These are phyloP conservation scores for Tupaia tana DNA, from an alignment of 2,113 vertebrate genomes.

Conservation along the genomic window DNA sequence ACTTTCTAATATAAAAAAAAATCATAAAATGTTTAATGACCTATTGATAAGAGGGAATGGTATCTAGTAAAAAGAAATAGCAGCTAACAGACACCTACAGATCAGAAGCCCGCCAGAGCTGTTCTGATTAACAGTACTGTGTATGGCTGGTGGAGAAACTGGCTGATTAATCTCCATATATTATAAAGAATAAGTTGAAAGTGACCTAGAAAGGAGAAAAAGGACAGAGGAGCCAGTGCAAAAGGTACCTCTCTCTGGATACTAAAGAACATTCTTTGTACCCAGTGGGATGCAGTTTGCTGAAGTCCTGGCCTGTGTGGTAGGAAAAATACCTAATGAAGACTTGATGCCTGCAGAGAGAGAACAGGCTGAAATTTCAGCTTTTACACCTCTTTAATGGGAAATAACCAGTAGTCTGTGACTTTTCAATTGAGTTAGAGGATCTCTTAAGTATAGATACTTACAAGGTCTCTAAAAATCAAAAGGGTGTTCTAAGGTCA, in stretches of 20 bases:
- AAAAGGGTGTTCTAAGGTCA: slow-evolving; percentile 31
- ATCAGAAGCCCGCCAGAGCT: background rate
- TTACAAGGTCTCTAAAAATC: background rate
- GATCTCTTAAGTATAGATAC: background rate
- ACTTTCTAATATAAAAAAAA: slow-evolving; percentile 10
- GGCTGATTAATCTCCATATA: slow-evolving; percentile 55
- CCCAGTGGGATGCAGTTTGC: slow-evolving; percentile 63
- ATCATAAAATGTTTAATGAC: background rate
- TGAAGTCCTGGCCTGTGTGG: slow-evolving; percentile 48
- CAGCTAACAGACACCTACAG: background rate
- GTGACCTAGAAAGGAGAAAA: slow-evolving; percentile 69
- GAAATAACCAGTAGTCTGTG: slow-evolving; percentile 20
- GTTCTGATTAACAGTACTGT: slow-evolving; percentile 20
- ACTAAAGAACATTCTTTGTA: slow-evolving; percentile 61
- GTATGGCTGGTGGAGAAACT: background rate
- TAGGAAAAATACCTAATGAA: slow-evolving; percentile 62
- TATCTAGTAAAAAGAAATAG: background rate
- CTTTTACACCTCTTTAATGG: slow-evolving; percentile 42
- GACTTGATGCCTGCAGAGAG: slow-evolving; percentile 18
- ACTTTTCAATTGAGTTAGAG: slow-evolving; percentile 20
- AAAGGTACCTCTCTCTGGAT: slow-evolving; percentile 40
- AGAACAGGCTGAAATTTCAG: slow-evolving; percentile 47
- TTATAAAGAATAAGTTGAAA: slow-evolving; percentile 57
- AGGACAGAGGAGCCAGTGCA: slow-evolving; percentile 35
- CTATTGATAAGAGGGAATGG: background rate